Evolutionary conservation across 2,888 invertebrate species (phyloP).

Genomic region (Ormyrus thymus): DNA sequence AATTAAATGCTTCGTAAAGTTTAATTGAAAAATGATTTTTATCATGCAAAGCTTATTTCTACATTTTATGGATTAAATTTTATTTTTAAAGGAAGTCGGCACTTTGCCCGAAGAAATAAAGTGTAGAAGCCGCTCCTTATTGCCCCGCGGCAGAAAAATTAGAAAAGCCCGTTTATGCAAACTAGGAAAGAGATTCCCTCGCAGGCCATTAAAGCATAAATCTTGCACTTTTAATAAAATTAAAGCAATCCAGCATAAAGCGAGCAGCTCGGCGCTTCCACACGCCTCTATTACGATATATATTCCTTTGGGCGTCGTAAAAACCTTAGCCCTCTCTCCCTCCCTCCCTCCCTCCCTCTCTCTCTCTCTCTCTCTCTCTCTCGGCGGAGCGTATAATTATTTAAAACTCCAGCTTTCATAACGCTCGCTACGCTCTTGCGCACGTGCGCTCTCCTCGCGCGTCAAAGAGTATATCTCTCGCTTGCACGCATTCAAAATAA

Average conservation of each 20-base stretch:
- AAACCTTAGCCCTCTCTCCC: neutral
- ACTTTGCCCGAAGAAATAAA: too few relatives aligned
- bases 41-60: too few relatives aligned
- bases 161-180: neutral
- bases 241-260: constrained; percentile 34
- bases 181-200: constrained; percentile 9
- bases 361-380: too few relatives aligned
- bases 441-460: constrained; percentile 1
- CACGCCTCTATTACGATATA: constrained; percentile 27
- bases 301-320: constrained; percentile 33
- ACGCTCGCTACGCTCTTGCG: neutral
- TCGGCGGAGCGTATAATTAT: constrained; percentile 40
- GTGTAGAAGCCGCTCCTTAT: neutral
- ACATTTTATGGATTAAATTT: too few relatives aligned
- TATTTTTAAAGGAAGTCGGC: too few relatives aligned
- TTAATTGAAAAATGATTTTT: too few relatives aligned
- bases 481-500: constrained; percentile 12
- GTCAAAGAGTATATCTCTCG: constrained; percentile 41
- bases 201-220: constrained; percentile 25
- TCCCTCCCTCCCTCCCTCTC: too few relatives aligned
- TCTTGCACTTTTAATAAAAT: constrained; percentile 28
- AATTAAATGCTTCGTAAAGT: too few relatives aligned
- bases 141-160: neutral
- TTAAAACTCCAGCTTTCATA: constrained; percentile 46
- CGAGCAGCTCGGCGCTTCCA: neutral